These are phyloP conservation scores for Polylopha cassiicola DNA, from an alignment of 2,888 invertebrate species.

Conservation along the genomic window DNA sequence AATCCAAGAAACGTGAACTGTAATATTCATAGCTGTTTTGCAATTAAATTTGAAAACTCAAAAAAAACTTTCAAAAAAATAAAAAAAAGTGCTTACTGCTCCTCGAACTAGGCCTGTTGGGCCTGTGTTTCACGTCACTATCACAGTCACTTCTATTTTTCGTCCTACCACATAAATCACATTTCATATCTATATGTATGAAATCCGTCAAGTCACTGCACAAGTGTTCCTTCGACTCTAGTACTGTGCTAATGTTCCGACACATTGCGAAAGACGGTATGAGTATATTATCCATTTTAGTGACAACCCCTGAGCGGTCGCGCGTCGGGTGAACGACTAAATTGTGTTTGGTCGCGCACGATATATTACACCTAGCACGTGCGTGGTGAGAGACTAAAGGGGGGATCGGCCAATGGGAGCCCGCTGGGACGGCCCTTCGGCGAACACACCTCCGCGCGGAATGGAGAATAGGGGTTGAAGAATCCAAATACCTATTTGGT, in stretches of 20 bases:
- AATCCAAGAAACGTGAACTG: too few relatives aligned
- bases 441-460: too few relatives aligned
- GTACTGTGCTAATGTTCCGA: slow-evolving; percentile 60
- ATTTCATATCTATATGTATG: slow-evolving; percentile 46
- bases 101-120: slow-evolving; percentile 57
- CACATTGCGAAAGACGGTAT: slow-evolving; percentile 60
- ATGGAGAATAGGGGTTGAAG: too few relatives aligned
- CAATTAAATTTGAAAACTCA: too few relatives aligned
- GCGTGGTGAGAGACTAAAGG: slow-evolving; percentile 50
- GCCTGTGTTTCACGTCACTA: slow-evolving; percentile 60
- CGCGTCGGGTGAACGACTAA: slow-evolving; percentile 71
- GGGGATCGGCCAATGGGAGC: slow-evolving; percentile 35
- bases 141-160: slow-evolving; percentile 72
- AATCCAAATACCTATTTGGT: too few relatives aligned
- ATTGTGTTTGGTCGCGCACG: slow-evolving; percentile 63
- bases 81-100: slow-evolving; percentile 60
- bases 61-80: slow-evolving; percentile 14
- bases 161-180: slow-evolving; percentile 67
- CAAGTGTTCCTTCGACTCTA: slow-evolving; percentile 55
- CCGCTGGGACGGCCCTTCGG: too few relatives aligned
- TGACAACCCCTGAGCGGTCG: slow-evolving; percentile 62
- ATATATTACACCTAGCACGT: slow-evolving; percentile 63
- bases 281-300: slow-evolving; percentile 61
- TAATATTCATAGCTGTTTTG: too few relatives aligned
- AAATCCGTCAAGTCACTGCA: slow-evolving; percentile 31